phyloP scores from a whole-genome alignment of 1,140 invertebrate species.

The Solenopsis invicta region DNA sequence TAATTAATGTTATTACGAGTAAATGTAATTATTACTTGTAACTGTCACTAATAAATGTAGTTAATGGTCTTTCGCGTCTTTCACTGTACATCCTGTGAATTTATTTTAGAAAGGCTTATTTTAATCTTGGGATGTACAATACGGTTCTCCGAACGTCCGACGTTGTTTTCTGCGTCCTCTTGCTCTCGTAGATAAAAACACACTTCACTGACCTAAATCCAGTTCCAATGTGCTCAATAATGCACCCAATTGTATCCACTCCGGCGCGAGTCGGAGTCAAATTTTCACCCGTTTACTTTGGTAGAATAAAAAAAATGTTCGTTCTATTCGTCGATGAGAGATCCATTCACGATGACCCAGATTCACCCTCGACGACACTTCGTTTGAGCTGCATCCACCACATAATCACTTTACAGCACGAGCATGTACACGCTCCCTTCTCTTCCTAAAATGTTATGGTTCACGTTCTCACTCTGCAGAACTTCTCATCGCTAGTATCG shows the following conservation, averaged over 20 bases:
- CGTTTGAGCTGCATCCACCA: not conserved
- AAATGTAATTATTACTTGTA: slow-evolving; percentile 21
- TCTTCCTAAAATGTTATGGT: slow-evolving; percentile 32
- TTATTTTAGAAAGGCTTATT: not conserved
- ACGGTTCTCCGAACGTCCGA: not conserved
- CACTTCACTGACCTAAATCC: not conserved
- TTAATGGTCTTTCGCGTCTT: not conserved
- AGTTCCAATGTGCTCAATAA: not conserved
- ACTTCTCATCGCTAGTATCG: slow-evolving; percentile 13
- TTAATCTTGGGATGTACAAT: not conserved
- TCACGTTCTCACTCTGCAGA: slow-evolving; percentile 14
- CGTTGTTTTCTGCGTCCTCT: not conserved
- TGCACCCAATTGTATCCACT: not conserved
- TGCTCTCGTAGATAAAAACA: not conserved
- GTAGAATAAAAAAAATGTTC: not conserved
- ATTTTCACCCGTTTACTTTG: not conserved
- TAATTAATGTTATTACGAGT: slow-evolving; percentile 17
- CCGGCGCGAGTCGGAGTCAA: not conserved
- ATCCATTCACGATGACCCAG: slow-evolving; percentile 21
- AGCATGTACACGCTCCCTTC: not conserved
- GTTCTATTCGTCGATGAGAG: not conserved
- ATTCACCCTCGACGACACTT: slow-evolving; percentile 14
- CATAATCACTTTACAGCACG: slow-evolving; percentile 29
- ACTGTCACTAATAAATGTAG: slow-evolving; percentile 6
- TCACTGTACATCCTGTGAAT: not conserved